Evolutionary conservation across 1,140 invertebrate genomes (phyloP), one percentile per base, ranked within the genome.

Genomic region (Caenorhabditis briggsae): DNA sequence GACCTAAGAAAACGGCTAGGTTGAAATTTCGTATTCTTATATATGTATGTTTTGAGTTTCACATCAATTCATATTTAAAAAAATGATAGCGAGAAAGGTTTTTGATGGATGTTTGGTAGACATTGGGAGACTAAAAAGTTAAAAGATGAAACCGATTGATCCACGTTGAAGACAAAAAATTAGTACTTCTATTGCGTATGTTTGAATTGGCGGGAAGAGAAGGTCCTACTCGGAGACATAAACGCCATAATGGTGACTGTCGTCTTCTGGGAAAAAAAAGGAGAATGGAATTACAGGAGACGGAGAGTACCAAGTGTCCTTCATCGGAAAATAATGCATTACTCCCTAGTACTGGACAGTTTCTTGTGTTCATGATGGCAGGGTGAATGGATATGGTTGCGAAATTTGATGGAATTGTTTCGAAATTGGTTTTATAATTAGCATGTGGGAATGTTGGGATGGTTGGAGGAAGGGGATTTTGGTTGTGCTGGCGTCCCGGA

Each of bases 191-290:
- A n/a, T n/a, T n/a, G n/a, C n/a, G 9, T 78, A 6, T 2, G 20
- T 14, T 78, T 50, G 70, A 70, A 70, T 43, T 70, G 64, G 70
- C 18, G 46, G 70, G 50, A n/a, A n/a, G 70, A 33, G 33, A 33
- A 33, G 33, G 33, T 33, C 33, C 33, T n/a, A 46, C 5, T 20
- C 46, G 70, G 70, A 78, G 70, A 78, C 70, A 78, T 78, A 78
- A 78, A 78, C 70, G 23, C 70, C 70, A 78, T 78, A 48, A 78
- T 78, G 70, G 70, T 53, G 70, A 78, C 8, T 78, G 70, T 78
- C 50, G 50, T 9, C 50, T 53, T 53, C 16, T 41, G 3, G 20
- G 8, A 25, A 46, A 50, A 50, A 78, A 53, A 78, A 11, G 33
- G 33, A 33, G 14, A 53, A n/a, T 14, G 46, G 46, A 78, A 46